Evolutionary conservation across 2,797 vertebrate species (phyloP), one percentile per base, ranked within the genome.

Genomic region (Takifugu ocellatus): DNA sequence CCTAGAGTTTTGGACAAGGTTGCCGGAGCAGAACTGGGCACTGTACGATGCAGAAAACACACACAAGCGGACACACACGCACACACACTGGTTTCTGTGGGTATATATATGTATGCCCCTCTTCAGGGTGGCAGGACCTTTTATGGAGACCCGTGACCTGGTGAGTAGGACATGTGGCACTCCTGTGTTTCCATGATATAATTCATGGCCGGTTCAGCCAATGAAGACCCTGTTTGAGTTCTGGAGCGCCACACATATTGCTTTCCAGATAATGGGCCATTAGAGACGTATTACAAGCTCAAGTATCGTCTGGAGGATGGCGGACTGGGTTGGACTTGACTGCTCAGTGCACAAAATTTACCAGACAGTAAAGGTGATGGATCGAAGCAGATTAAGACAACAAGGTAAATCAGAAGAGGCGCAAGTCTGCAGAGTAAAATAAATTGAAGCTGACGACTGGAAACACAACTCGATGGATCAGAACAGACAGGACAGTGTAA

Each of bases 171-270:
- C 70, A 65, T 79, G 79, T 81, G 77, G 74, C 64, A 56, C 82
- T 74, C 84, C 86, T 70, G 59, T 84, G 53, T 87, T 89, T 88
- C 82, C 84, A 77, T 88, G 82, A 88, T 88, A 89, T 84, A 87
- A 85, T 86, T 89, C 88, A 90, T 61, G 89, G 89, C 86, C 27
- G 3, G 44, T 72, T 64, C 45, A 85, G 84, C 89, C 87, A 65
- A 84, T 88, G 89, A 89, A 85, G 86, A 89, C 88, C 89, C 89
- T 89, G 89, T 87, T 88, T 89, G 71, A 79, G 71, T 79, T 83
- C 79, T 71, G 84, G 84, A 88, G 84, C 52, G 49, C 79, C 77
- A 82, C 76, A 82, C 53, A 58, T 65, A 31, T 73, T 59, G 63
- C 83, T 72, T 77, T 66, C 70, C 83, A 78, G 83, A 85, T 83